phyloP scores from a whole-genome alignment of 2,888 invertebrate genomes.

The Tenthredo distinguenda region DNA sequence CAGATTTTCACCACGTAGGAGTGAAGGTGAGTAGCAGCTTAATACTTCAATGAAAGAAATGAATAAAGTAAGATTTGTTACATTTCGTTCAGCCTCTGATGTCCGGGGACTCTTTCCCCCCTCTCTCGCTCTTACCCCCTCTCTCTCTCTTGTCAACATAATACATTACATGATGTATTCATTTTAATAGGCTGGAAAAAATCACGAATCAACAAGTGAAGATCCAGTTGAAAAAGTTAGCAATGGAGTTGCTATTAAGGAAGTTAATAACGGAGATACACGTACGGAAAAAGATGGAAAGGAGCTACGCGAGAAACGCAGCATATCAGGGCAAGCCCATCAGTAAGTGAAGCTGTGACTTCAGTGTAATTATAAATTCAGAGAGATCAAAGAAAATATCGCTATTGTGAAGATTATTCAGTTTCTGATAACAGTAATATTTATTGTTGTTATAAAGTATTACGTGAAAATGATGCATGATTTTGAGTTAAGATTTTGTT shows the following conservation, averaged over 20 bases:
- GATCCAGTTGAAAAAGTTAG: slow-evolving; percentile 77
- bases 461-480: slow-evolving; percentile 34
- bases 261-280: slow-evolving; percentile 74
- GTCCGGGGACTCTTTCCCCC: too few species aligned
- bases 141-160: not conserved
- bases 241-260: slow-evolving; percentile 77
- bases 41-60: not conserved
- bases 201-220: slow-evolving; percentile 62
- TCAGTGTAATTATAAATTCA: slow-evolving; percentile 1
- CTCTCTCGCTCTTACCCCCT: not conserved
- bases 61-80: slow-evolving; percentile 31
- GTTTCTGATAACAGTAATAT: not conserved
- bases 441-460: not conserved
- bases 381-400: not conserved
- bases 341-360: slow-evolving; percentile 68
- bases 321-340: slow-evolving; percentile 70
- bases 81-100: not conserved
- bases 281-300: slow-evolving; percentile 74
- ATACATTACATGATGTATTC: not conserved
- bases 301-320: slow-evolving; percentile 74
- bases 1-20: slow-evolving; percentile 93
- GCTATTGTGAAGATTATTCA: not conserved
- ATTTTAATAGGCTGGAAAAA: slow-evolving; percentile 66
- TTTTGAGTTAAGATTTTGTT: slow-evolving; percentile 56
- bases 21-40: slow-evolving; percentile 75